Evolutionary conservation across 92 coral and sea anemone species (phyloP), one percentile per base, ranked within the genome.

Genomic region (Phenganax marumi): DNA sequence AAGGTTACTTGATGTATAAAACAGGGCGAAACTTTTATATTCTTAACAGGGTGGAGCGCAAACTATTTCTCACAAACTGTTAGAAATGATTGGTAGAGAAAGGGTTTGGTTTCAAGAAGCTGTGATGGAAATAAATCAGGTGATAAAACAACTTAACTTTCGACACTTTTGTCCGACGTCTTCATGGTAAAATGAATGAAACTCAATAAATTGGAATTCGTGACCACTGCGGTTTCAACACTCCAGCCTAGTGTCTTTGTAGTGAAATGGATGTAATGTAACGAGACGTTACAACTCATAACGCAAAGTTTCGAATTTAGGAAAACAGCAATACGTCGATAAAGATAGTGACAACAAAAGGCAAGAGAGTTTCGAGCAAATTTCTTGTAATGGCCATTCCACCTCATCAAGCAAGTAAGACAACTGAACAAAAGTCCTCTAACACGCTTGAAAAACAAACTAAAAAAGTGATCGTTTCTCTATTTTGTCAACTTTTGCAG

Each of bases 41-140:
- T 68, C 13, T 24, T 24, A 11, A 60, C 63, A 94, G 98, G 98
- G 94, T 16, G 90, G 94, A 54, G 98, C 98, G 48, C 91, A 92
- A 54, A 84, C 68, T 12, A 75, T 94, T 10, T 79, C 93, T 50
- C 79, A 84, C 46, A 53, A 86, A 17, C 85, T 94, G 72, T 92
- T 92, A 39, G 87, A 86, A 71, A 88, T 69, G 75, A 86, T 94
- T 50, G 98, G 97, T 39, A 79, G 85, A 85, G 86, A 81, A 52
- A 89, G 80, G 53, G 89, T 94, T 55, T 84, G 64, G 60, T 86
- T 94, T 39, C 73, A 81, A 75, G 93, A 92, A 75, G 94, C 98
- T 19, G 98, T 94, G 14, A 62, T 77, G 5, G 83, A 93, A 68
- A 83, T 94, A 17, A 89, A 82, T 39, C 98, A 94, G 88, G 98